Evolutionary conservation across 2,797 vertebrate species (phyloP).

Genomic region (Aulostomus chinensis): DNA sequence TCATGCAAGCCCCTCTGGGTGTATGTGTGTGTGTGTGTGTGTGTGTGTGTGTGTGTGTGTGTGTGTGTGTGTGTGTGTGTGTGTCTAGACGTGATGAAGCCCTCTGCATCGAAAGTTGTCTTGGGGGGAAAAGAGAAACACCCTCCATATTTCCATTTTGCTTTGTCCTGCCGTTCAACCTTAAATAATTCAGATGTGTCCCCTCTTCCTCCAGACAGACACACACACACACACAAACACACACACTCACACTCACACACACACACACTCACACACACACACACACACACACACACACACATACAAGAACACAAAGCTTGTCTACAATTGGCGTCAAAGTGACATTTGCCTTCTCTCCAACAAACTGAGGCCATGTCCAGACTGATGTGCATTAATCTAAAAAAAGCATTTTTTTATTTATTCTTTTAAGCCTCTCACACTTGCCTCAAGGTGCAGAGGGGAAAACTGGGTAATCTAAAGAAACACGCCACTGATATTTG

Average conservation of each 20-base stretch:
- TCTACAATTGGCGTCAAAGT: conserved; percentile 41
- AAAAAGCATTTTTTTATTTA: conserved; percentile 20
- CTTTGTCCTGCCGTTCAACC: conserved; percentile 65
- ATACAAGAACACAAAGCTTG: not conserved
- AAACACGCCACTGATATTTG: not conserved
- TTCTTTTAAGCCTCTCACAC: not conserved
- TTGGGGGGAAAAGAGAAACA: conserved; percentile 62
- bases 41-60: conserved; percentile 10
- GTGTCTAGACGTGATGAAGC: conserved; percentile 12
- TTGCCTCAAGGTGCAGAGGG: not conserved
- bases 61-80: conserved; percentile 11
- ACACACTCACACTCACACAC: conserved; percentile 7
- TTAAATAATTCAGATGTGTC: conserved; percentile 72
- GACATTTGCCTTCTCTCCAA: conserved; percentile 40
- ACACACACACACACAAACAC: conserved; percentile 15
- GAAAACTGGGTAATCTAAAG: not conserved
- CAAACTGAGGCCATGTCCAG: conserved; percentile 35
- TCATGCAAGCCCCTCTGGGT: conserved; percentile 38
- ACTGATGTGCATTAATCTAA: conserved; percentile 32
- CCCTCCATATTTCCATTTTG: conserved; percentile 37
- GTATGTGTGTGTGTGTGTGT: conserved; percentile 24
- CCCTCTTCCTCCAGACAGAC: not conserved
- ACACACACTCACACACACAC: conserved; percentile 15
- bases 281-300: conserved; percentile 13
- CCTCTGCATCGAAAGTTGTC: conserved; percentile 49